phyloP scores from a whole-genome alignment of 2,797 vertebrate species.

The Gymnocypris eckloni region DNA sequence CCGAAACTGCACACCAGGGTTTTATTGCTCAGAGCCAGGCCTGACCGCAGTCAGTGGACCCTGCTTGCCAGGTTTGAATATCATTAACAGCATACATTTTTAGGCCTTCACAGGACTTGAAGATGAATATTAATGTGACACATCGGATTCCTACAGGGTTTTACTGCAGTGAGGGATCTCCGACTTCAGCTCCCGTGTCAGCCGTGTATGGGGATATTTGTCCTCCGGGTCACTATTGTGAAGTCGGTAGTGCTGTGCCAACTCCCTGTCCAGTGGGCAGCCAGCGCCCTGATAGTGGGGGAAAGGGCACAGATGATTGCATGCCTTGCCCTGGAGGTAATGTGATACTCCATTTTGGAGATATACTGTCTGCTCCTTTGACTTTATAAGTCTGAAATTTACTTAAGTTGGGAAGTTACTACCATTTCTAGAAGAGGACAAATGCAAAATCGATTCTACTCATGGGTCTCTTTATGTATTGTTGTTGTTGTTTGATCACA shows the following conservation, averaged over 20 bases:
- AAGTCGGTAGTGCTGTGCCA: conserved; percentile 76
- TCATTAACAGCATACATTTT: not conserved
- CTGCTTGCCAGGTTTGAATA: conserved; percentile 76
- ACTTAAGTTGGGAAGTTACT: not conserved
- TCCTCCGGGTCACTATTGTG: conserved; percentile 84
- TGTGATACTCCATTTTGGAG: conserved; percentile 21
- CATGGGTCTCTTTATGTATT: conserved; percentile 7
- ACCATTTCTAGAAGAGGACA: conserved; percentile 10
- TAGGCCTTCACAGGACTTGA: not conserved
- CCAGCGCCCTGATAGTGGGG: conserved; percentile 74
- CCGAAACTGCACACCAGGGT: conserved; percentile 75
- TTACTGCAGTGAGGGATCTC: conserved; percentile 79
- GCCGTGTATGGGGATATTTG: conserved; percentile 77
- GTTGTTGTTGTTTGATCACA: conserved; percentile 59
- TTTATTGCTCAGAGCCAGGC: conserved; percentile 77
- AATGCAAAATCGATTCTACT: conserved; percentile 21
- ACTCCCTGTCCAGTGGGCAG: conserved; percentile 81
- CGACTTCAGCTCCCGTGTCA: conserved; percentile 70
- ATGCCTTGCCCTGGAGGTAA: conserved; percentile 81
- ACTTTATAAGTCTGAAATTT: not conserved
- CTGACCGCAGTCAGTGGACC: conserved; percentile 74
- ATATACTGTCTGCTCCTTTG: not conserved
- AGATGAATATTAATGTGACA: conserved; percentile 12
- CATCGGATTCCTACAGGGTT: conserved; percentile 71
- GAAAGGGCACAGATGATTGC: conserved; percentile 77